Conservation (phyloP, 53 echinoderm and acorn worm species). For the Arbacia lixula region DNA sequence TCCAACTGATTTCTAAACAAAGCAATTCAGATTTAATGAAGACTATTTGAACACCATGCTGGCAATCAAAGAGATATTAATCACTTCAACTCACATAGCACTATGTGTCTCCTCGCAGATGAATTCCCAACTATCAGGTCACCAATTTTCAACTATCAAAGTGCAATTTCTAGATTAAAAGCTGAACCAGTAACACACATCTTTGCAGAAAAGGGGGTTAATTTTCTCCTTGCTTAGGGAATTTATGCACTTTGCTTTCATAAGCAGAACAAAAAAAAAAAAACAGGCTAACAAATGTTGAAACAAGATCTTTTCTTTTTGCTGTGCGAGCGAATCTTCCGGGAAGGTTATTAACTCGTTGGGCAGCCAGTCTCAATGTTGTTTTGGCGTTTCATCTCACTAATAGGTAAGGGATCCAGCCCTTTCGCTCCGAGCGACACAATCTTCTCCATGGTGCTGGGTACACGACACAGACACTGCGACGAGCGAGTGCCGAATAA, state of each 20-base stretch:
- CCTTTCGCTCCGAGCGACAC: conserved; percentile 7
- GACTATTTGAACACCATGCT: too few relatives aligned
- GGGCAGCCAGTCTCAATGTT: not conserved
- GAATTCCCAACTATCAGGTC: too few relatives aligned
- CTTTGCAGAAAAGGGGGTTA: conserved; percentile 29
- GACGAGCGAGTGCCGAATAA: conserved; percentile 7
- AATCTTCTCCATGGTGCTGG: not conserved
- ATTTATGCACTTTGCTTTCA: conserved; percentile 9
- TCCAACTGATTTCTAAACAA: too few relatives aligned
- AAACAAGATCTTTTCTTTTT: conserved; percentile 18
- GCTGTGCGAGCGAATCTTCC: too few relatives aligned
- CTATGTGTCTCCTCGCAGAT: too few relatives aligned
- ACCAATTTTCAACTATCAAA: too few relatives aligned
- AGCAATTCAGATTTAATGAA: too few relatives aligned
- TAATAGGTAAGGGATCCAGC: conserved; percentile 2
- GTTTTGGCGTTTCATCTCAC: not conserved
- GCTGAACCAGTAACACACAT: too few relatives aligned
- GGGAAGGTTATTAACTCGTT: conserved; percentile 14
- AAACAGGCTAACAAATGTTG: conserved; percentile 46
- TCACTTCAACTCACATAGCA: too few relatives aligned
- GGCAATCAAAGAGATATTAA: too few relatives aligned
- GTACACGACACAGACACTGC: not conserved
- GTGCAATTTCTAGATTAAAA: too few relatives aligned
- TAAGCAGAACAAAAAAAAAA: too few relatives aligned
- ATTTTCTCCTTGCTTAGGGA: conserved; percentile 13